Evolutionary conservation across 2,797 vertebrate genomes (phyloP).

Genomic region (Sciaenops ocellatus): DNA sequence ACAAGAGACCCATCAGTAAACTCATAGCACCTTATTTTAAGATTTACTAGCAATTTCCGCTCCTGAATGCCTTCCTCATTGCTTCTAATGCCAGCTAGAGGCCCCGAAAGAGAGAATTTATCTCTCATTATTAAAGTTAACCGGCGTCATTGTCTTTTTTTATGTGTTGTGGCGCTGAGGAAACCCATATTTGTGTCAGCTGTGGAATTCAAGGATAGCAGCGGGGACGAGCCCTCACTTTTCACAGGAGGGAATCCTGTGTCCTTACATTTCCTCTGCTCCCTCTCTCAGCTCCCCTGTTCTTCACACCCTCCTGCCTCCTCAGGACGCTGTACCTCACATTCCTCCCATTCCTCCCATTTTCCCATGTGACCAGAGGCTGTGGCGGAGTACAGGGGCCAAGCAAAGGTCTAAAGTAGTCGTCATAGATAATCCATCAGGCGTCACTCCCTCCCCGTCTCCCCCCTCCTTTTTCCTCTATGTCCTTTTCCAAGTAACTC

Average conservation of each 20-base stretch:
- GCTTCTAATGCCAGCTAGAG: slow-evolving; percentile 34
- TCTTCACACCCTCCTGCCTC: slow-evolving; percentile 27
- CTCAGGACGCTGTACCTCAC: slow-evolving; percentile 25
- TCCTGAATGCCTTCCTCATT: slow-evolving; percentile 38
- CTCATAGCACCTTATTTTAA: slow-evolving; percentile 11
- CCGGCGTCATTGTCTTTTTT: slow-evolving; percentile 18
- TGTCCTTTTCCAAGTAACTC: slow-evolving; percentile 58
- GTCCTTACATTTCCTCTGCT: slow-evolving; percentile 46
- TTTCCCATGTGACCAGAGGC: slow-evolving; percentile 50
- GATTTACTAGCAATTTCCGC: slow-evolving; percentile 30
- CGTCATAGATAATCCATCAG: slow-evolving; percentile 69
- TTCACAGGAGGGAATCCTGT: slow-evolving; percentile 43
- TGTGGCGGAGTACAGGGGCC: slow-evolving; percentile 27
- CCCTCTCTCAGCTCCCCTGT: slow-evolving; percentile 19
- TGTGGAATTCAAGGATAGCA: slow-evolving; percentile 23
- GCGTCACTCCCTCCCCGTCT: slow-evolving; percentile 32
- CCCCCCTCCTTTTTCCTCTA: slow-evolving; percentile 9
- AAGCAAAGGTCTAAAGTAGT: slow-evolving; percentile 57
- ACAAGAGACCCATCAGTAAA: slow-evolving; percentile 25
- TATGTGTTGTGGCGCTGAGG: slow-evolving; percentile 11
- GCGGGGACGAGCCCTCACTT: slow-evolving; percentile 25
- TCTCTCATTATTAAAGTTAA: slow-evolving; percentile 42
- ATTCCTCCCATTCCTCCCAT: slow-evolving; percentile 68
- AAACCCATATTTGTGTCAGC: slow-evolving; percentile 42
- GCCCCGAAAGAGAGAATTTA: slow-evolving; percentile 38